Evolutionary conservation across 2,113 vertebrate genomes (phyloP).

Genomic region (Phrynosoma platyrhinos): DNA sequence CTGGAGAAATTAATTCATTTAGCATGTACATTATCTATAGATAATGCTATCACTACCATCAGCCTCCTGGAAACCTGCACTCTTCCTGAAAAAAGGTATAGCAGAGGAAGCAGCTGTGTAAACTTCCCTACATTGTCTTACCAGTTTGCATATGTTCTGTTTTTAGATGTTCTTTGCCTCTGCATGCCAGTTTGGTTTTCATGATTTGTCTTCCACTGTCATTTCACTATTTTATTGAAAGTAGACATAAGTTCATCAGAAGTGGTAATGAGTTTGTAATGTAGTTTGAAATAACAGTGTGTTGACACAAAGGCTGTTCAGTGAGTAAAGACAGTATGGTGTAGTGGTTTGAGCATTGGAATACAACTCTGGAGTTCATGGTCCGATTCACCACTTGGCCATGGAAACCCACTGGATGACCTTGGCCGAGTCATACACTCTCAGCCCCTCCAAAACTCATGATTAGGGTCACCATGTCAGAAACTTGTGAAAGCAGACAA

Average conservation of each 20-base stretch:
- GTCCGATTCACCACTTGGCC: too few relatives aligned
- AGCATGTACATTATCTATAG: background rate
- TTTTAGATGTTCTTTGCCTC: background rate
- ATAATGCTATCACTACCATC: background rate
- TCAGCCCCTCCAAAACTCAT: background rate
- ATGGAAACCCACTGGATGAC: too few relatives aligned
- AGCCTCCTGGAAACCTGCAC: background rate
- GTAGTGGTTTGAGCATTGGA: too few relatives aligned
- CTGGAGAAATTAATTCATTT: background rate
- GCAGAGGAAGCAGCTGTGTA: conserved; percentile 20
- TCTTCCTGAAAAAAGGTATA: background rate
- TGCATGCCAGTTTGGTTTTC: background rate
- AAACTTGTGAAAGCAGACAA: too few relatives aligned
- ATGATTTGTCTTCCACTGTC: background rate
- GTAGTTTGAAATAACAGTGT: background rate
- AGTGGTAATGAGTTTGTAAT: background rate
- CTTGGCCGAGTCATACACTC: background rate
- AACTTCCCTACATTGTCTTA: conserved; percentile 5
- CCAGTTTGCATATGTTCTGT: background rate
- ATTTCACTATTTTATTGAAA: background rate
- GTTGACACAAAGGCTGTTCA: background rate
- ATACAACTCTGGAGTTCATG: too few relatives aligned
- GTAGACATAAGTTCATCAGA: too few relatives aligned
- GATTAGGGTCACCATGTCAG: background rate
- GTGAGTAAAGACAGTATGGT: background rate